These are phyloP conservation scores for Zoanthus sociatus DNA, from an alignment of 92 coral and sea anemone species.

Conservation along the genomic window DNA sequence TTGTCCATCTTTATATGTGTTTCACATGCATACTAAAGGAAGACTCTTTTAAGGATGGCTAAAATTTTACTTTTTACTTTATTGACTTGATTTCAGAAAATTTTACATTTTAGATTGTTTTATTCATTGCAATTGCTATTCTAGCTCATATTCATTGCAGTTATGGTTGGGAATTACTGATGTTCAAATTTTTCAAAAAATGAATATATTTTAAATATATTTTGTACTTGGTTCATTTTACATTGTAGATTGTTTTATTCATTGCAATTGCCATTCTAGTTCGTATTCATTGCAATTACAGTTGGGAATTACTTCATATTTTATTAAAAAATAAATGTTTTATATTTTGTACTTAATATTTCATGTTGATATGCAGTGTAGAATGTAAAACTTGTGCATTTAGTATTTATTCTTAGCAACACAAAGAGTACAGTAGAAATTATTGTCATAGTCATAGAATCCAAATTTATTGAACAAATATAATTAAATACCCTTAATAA, in stretches of 20 bases:
- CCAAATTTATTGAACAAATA: slow-evolving; percentile 17
- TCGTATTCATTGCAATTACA: slow-evolving; percentile 5
- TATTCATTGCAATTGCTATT: slow-evolving; percentile 3
- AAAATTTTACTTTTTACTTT: not conserved
- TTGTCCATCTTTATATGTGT: no score
- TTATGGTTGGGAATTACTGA: slow-evolving; percentile 14
- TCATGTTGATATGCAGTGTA: slow-evolving; percentile 12
- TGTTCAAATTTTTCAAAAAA: slow-evolving; percentile 19
- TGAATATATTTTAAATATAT: no score
- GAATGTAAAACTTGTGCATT: slow-evolving; percentile 14
- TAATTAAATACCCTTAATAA: slow-evolving; percentile 10
- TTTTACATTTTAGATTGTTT: slow-evolving; percentile 12
- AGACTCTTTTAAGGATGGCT: no score
- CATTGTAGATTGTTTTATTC: slow-evolving; percentile 8
- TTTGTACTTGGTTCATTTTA: no score
- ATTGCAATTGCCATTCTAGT: slow-evolving; percentile 9
- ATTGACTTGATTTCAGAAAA: not conserved
- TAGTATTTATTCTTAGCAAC: not conserved
- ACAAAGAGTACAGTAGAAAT: slow-evolving; percentile 13
- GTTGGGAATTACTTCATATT: slow-evolving; percentile 9
- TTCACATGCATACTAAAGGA: no score
- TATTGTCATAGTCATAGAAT: slow-evolving; percentile 13
- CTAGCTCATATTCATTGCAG: slow-evolving; percentile 9
- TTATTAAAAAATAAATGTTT: not conserved
- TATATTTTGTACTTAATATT: slow-evolving; percentile 9